These are phyloP conservation scores for Lacerta bilineata DNA, from an alignment of 2,797 vertebrate genomes.

Conservation along the genomic window DNA sequence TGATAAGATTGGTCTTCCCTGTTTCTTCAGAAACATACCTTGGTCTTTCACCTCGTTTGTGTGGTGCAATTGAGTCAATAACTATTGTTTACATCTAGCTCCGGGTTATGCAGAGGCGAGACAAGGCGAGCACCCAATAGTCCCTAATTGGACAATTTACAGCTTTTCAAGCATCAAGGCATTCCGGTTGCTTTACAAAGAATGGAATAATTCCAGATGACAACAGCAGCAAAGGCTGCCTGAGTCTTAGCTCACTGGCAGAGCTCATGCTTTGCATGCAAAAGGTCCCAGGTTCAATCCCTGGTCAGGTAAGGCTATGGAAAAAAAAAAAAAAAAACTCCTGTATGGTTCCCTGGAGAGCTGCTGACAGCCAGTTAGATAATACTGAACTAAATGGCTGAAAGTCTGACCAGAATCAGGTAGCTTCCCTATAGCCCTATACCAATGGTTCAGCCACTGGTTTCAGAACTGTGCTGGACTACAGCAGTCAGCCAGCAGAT, in stretches of 20 bases:
- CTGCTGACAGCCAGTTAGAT: not conserved
- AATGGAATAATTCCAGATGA: conserved; percentile 18
- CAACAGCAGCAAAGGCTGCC: not conserved
- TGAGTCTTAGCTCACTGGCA: not conserved
- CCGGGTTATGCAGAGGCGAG: not conserved
- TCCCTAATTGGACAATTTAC: not conserved
- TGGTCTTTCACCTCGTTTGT: not conserved
- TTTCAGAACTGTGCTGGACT: not conserved
- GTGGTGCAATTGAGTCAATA: conserved; percentile 22
- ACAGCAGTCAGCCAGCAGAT: not conserved
- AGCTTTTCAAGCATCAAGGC: not conserved
- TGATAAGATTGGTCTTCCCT: conserved; percentile 10
- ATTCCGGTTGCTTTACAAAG: not conserved
- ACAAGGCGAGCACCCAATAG: not conserved
- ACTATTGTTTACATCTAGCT: not conserved
- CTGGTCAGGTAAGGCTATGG: not conserved
- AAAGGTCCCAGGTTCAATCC: not conserved
- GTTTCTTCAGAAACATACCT: not conserved
- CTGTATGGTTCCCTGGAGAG: not conserved
- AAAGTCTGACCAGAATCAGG: too few relatives aligned
- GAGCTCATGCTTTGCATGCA: not conserved
- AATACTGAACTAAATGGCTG: not conserved
- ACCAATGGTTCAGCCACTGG: not conserved
- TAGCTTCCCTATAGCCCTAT: too few relatives aligned
- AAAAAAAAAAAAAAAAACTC: too few relatives aligned